Evolutionary conservation across 2,797 vertebrate genomes (phyloP), one percentile per base, ranked within the genome.

Genomic region (Muraenolepis orangiensis): DNA sequence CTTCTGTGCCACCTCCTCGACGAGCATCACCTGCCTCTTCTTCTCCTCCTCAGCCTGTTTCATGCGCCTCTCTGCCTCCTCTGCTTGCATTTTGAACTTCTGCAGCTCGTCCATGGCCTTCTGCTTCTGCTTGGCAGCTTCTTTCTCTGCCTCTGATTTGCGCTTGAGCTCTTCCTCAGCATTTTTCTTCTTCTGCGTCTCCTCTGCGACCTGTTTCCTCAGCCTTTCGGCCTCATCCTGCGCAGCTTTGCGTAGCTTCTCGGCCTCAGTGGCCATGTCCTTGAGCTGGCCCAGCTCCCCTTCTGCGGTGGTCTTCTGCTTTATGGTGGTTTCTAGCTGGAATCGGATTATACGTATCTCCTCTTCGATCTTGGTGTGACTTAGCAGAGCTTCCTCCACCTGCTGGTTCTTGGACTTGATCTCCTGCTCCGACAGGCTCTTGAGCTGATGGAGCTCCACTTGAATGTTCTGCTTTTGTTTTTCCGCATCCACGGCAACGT

Each of bases 221-320:
- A 99, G 88, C 66, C 96, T 95, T 71, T 98, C 97, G 0, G 97
- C 97, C 80, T 99, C 98, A 0, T 98, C 97, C 87, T 98, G 97
- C 0, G 95, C 95, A 20, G 91, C 85, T 69, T 93, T 93, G 84
- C 95, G 93, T 78, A 96, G 94, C n/a, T 88, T 91, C 84, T 99
- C 97, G 0, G 97, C 97, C 0, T 97, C 96, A 0, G 91, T 89
- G 0, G 96, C 97, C 0, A 91, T 91, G 0, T 88, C 90, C 30
- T 95, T 90, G 70, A 98, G 93, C 0, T 94, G 93, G 74, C 88
- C 91, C 28, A 99, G 88, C 88, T 99, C 97, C 0, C 26, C 76
- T 85, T 99, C 96, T 0, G 97, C 94, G 0, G 91, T 83, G 0
- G 80, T 72, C 51, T 96, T 96, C 89, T 99, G 98, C 68, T 87